A percentile compares a stretch with the other conserved stretches of the same genome.
These are phyloP conservation scores for Mohoua ochrocephala DNA, from an alignment of 2,113 vertebrate genomes.

Conservation along the genomic window DNA sequence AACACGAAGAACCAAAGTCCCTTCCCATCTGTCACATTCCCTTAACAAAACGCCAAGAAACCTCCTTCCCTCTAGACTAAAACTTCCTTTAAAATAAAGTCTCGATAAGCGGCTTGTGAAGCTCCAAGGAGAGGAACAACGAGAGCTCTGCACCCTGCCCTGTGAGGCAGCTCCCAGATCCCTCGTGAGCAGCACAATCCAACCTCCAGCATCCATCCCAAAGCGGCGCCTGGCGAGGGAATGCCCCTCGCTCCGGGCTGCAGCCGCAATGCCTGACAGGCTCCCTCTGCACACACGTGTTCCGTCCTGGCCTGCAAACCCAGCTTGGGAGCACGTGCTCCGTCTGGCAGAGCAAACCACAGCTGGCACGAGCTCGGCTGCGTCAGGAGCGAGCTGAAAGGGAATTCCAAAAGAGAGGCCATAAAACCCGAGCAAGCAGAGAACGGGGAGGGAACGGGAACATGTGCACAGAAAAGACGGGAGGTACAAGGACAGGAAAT, in stretches of 20 bases:
- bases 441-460: neutral
- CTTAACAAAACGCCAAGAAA: neutral
- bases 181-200: neutral
- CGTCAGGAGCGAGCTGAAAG: neutral
- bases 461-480: neutral
- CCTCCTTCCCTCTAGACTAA: neutral
- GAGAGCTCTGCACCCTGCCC: neutral
- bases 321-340: neutral
- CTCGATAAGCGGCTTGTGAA: neutral
- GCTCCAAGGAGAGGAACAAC: neutral
- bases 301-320: neutral
- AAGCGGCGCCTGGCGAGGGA: accelerated
- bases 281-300: neutral
- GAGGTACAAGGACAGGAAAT: neutral
- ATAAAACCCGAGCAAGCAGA: neutral
- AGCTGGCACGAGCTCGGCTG: neutral
- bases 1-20: neutral
- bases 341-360: neutral
- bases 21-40: neutral
- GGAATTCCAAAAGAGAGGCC: neutral
- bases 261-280: accelerated
- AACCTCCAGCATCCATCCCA: neutral
- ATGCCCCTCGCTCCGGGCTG: neutral
- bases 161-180: neutral
- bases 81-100: neutral